Conservation (phyloP, 2,797 vertebrate genomes). For the Urophycis tenuis region DNA sequence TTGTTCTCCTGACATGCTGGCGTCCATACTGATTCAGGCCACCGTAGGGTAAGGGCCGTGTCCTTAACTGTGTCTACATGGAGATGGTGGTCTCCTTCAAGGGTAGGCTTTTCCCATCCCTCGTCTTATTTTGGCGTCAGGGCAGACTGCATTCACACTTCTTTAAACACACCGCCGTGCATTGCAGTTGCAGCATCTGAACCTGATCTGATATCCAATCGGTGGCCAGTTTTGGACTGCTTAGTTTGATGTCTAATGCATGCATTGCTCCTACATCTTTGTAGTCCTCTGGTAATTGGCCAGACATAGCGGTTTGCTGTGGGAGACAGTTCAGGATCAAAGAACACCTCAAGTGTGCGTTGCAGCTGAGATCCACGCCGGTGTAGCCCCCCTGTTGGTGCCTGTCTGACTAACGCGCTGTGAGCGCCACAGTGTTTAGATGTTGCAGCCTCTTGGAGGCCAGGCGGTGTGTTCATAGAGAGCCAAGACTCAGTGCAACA, state of each 20-base stretch:
- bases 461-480: conserved; percentile 26
- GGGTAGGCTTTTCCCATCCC: background rate
- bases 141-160: background rate
- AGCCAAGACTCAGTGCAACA: conserved; percentile 41
- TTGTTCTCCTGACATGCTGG: conserved; percentile 14
- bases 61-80: background rate
- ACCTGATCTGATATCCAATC: background rate
- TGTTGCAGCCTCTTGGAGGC: conserved; percentile 54
- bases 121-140: background rate
- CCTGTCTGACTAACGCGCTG: conserved; percentile 12
- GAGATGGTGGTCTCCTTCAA: background rate
- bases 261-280: background rate
- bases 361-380: background rate
- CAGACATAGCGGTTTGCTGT: background rate
- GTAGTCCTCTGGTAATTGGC: background rate
- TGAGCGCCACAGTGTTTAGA: conserved; percentile 13
- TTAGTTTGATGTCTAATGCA: background rate
- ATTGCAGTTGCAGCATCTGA: background rate
- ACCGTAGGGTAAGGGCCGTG: background rate
- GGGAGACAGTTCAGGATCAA: too few species aligned
- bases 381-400: background rate
- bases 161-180: background rate
- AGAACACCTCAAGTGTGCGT: background rate
- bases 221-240: background rate
- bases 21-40: too few species aligned